These are phyloP conservation scores for Mamestra brassicae DNA, from an alignment of 2,888 invertebrate genomes.

Conservation along the genomic window DNA sequence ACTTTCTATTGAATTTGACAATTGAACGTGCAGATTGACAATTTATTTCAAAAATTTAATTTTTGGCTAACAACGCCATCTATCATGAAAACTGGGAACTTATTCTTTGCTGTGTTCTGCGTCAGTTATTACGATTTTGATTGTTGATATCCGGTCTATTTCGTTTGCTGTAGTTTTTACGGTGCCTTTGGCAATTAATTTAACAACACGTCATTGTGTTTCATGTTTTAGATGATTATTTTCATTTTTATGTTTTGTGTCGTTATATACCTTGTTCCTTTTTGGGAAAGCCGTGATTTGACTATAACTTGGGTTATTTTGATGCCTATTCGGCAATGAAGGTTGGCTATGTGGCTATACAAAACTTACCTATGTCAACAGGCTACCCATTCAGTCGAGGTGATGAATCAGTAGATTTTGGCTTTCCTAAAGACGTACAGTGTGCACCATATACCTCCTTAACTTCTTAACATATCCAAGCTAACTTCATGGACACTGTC, in stretches of 20 bases:
- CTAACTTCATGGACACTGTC: conserved; percentile 15
- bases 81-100: conserved; percentile 50
- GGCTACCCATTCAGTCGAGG: neutral
- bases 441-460: neutral
- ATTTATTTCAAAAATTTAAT: neutral
- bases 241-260: conserved; percentile 14
- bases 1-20: conserved; percentile 4
- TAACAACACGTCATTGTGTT: conserved; percentile 13
- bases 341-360: neutral
- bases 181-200: conserved; percentile 23
- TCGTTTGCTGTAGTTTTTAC: conserved; percentile 52
- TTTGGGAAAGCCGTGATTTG: conserved; percentile 16
- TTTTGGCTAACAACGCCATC: conserved; percentile 61
- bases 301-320: conserved; percentile 20
- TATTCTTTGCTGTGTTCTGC: conserved; percentile 3
- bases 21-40: neutral
- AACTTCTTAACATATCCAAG: neutral
- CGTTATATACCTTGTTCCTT: conserved; percentile 44
- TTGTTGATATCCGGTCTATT: conserved; percentile 53
- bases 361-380: neutral
- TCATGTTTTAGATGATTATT: conserved; percentile 6
- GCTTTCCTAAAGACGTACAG: neutral
- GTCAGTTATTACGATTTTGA: conserved; percentile 33
- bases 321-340: neutral
- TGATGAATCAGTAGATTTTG: neutral